phyloP scores from a whole-genome alignment of 2,888 invertebrate species.

The Hoplodrina ambigua region DNA sequence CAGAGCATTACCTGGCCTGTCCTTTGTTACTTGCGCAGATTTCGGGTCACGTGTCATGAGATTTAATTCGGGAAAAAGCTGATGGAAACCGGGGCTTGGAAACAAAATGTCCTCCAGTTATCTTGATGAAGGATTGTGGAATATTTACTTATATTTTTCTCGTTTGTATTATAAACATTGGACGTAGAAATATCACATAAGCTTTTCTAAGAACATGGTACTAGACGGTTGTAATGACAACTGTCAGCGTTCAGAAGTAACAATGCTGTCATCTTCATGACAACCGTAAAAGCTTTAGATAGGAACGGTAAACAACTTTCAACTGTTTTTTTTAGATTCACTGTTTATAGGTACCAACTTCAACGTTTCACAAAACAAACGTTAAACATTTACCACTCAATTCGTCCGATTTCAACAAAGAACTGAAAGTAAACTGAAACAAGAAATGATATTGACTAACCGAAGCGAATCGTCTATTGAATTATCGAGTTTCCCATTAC shows the following conservation, averaged over 20 bases:
- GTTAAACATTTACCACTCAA: neutral
- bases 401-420: conserved; percentile 10
- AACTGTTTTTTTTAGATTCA: conserved; percentile 3
- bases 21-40: conserved; percentile 58
- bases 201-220: neutral
- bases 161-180: neutral
- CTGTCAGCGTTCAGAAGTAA: neutral
- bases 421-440: conserved; percentile 25
- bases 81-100: conserved; percentile 28
- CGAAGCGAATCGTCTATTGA: conserved; percentile 10
- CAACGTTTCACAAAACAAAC: conserved; percentile 21
- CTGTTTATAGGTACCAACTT: neutral
- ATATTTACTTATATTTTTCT: conserved; percentile 1
- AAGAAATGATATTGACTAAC: conserved; percentile 5
- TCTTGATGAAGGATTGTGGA: conserved; percentile 19
- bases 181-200: neutral
- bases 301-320: neutral
- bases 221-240: neutral
- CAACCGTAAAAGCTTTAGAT: too few relatives aligned
- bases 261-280: neutral
- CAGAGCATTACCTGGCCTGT: conserved; percentile 58
- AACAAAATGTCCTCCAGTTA: conserved; percentile 36
- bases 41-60: conserved; percentile 54
- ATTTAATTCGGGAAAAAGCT: conserved; percentile 49
- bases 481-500: conserved; percentile 20